A percentile compares a stretch with the other conserved stretches of the same genome.
phyloP scores from a whole-genome alignment of 64 coral and sea anemone species.

The Hydrozoanthus tunicans region DNA sequence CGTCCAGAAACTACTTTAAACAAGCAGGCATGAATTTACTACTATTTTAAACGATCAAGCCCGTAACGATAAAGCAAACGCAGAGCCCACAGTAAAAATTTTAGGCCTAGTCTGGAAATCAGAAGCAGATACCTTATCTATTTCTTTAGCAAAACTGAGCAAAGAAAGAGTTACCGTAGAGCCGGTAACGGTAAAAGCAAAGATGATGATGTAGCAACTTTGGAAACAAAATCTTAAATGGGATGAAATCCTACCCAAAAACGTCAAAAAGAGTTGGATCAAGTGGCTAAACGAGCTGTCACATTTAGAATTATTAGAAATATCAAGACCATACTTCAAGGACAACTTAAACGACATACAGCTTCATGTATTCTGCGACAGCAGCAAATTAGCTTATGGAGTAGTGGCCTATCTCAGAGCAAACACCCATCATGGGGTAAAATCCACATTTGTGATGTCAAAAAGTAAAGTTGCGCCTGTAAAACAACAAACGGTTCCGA shows the following conservation, averaged over 20 bases:
- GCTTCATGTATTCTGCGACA: slow-evolving; percentile 60
- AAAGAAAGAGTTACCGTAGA: background rate
- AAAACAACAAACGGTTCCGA: slow-evolving; percentile 53
- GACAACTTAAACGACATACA: slow-evolving; percentile 10
- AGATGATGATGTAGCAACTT: slow-evolving; percentile 46
- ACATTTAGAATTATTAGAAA: too few relatives aligned
- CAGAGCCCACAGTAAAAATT: background rate
- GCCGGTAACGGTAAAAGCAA: slow-evolving; percentile 19
- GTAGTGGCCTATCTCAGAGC: background rate
- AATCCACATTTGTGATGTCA: background rate
- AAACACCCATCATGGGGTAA: too few relatives aligned
- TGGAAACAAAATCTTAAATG: background rate
- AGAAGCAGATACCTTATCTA: too few relatives aligned
- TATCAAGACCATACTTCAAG: too few relatives aligned
- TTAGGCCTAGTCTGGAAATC: too few relatives aligned
- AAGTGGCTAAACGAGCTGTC: too few relatives aligned
- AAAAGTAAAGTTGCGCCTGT: slow-evolving; percentile 38
- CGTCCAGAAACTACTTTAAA: slow-evolving; percentile 50
- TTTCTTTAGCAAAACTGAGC: too few relatives aligned
- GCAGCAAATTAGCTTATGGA: slow-evolving; percentile 22
- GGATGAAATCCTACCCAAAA: background rate
- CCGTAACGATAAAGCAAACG: slow-evolving; percentile 3
- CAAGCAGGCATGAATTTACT: slow-evolving; percentile 19
- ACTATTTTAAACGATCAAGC: background rate
- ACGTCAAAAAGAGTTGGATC: too few relatives aligned